Conservation (phyloP, 1,140 invertebrate genomes). For the Mya arenaria region DNA sequence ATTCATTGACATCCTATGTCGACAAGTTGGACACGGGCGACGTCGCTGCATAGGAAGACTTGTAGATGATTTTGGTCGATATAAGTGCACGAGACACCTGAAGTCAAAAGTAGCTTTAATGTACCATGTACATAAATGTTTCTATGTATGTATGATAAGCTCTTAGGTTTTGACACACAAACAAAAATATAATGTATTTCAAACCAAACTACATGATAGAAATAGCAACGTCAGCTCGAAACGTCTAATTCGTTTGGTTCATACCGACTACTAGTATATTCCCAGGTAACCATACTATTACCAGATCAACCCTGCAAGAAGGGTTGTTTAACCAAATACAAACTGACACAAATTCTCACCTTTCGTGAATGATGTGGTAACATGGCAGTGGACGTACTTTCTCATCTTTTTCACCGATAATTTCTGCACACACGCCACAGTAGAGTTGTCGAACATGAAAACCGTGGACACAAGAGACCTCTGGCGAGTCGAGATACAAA, state of each 20-base stretch:
- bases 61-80: constrained; percentile 31
- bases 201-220: no score
- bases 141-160: no score
- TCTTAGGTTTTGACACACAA: no score
- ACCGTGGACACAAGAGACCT: constrained; percentile 54
- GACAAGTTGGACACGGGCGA: constrained; percentile 37
- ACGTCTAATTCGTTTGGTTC: no score
- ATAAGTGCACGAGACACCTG: constrained; percentile 44
- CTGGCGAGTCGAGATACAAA: constrained; percentile 53
- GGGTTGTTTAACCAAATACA: no score
- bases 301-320: no score
- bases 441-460: constrained; percentile 62
- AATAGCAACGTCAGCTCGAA: no score
- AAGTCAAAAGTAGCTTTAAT: not conserved
- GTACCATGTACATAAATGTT: no score
- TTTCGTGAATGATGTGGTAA: constrained; percentile 70
- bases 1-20: constrained; percentile 25
- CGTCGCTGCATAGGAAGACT: constrained; percentile 30
- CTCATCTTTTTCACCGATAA: constrained; percentile 66
- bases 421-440: constrained; percentile 69
- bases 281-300: no score
- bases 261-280: no score
- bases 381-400: constrained; percentile 65
- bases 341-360: no score
- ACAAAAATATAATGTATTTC: no score